These are phyloP conservation scores for Cygnus atratus DNA, from an alignment of 2,113 vertebrate species.

Conservation along the genomic window DNA sequence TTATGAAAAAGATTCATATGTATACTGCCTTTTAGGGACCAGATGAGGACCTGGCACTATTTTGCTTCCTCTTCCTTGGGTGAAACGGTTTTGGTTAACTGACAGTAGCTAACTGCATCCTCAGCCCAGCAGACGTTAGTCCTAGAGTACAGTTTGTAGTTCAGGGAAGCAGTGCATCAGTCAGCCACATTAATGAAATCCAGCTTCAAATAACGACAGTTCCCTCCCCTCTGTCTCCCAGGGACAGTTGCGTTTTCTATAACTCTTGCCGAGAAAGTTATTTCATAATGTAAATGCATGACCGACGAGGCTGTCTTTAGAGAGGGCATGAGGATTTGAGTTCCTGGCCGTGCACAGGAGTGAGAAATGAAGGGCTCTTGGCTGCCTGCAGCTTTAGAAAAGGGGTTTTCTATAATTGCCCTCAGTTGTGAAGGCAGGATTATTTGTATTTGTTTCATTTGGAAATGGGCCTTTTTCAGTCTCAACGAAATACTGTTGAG, in stretches of 20 bases:
- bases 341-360: constrained; percentile 7
- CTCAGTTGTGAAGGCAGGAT: constrained; percentile 44
- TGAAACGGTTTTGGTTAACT: background rate
- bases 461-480: constrained; percentile 41
- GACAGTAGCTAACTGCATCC: background rate
- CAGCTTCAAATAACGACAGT: background rate
- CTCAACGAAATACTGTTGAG: constrained; percentile 8
- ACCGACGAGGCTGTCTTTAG: constrained; percentile 9
- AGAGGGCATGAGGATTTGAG: background rate
- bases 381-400: constrained; percentile 30
- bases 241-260: constrained; percentile 28
- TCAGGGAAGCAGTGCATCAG: constrained; percentile 27
- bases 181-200: constrained; percentile 15
- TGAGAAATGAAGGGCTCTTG: constrained; percentile 53
- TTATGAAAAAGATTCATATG: background rate
- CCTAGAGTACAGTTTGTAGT: background rate
- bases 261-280: background rate
- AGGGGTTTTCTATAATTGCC: constrained; percentile 43
- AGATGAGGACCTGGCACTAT: background rate
- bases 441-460: constrained; percentile 66
- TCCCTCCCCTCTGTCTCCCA: constrained; percentile 17
- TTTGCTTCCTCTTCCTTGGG: background rate
- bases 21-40: background rate
- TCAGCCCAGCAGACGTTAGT: background rate
- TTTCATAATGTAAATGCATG: background rate